phyloP scores from a whole-genome alignment of 2,888 invertebrate genomes.

The Molanna angustata region DNA sequence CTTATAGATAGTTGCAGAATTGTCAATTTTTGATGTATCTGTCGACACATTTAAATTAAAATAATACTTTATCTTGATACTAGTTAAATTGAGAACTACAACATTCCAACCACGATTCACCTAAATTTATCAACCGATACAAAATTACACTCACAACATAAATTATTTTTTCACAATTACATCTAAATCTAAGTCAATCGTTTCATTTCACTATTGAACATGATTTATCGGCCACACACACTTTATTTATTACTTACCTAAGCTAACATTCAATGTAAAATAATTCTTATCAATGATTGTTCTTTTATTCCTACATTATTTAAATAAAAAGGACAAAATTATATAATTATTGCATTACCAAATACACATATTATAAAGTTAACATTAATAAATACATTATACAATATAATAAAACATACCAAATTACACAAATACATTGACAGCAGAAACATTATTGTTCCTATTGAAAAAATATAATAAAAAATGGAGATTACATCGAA shows the following conservation, averaged over 20 bases:
- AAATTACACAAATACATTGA: neutral
- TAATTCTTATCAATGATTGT: constrained; percentile 31
- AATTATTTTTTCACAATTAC: too few species aligned
- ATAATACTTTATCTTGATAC: too few species aligned
- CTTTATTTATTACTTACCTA: constrained; percentile 23
- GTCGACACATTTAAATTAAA: too few species aligned
- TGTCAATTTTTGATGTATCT: too few species aligned
- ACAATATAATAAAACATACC: neutral
- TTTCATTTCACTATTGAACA: constrained; percentile 3
- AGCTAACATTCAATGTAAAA: constrained; percentile 30
- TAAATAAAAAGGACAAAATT: constrained; percentile 8
- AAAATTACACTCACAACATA: too few species aligned
- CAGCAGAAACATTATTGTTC: neutral
- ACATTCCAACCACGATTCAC: too few species aligned
- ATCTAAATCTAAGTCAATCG: too few species aligned
- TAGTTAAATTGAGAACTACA: too few species aligned
- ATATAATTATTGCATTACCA: too few species aligned
- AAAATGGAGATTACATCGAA: neutral
- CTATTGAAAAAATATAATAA: neutral
- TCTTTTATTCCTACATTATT: constrained; percentile 14
- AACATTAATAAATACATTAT: constrained; percentile 7
- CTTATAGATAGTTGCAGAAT: too few species aligned
- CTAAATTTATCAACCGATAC: too few species aligned
- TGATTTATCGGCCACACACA: constrained; percentile 22
- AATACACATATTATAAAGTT: too few species aligned